Conservation (phyloP, 2,113 vertebrate genomes). For the Chaetops frenatus region DNA sequence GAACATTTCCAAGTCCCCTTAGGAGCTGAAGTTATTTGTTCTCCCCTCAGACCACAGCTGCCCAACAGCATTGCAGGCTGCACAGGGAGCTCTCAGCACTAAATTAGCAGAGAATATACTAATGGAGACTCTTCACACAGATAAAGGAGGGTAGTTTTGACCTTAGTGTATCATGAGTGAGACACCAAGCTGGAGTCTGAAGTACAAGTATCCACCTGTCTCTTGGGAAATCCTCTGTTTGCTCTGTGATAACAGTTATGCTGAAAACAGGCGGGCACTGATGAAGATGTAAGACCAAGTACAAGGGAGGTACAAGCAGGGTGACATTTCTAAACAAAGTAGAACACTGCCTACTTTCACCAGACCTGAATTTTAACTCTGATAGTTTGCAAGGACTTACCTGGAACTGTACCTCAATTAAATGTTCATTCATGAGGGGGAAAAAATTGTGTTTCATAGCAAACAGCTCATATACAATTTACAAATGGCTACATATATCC, state of each 20-base stretch:
- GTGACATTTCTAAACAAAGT: constrained; percentile 36
- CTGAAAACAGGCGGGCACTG: background rate
- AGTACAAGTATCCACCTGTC: constrained; percentile 45
- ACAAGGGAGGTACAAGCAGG: constrained; percentile 6
- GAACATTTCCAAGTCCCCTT: background rate
- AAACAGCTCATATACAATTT: constrained; percentile 9
- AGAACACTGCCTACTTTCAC: constrained; percentile 23
- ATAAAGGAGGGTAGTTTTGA: background rate
- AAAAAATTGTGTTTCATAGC: constrained; percentile 18
- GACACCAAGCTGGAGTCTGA: constrained; percentile 35
- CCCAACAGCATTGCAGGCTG: background rate
- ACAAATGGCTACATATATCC: constrained; percentile 40
- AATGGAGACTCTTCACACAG: background rate
- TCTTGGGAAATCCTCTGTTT: constrained; percentile 64
- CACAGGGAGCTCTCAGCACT: background rate
- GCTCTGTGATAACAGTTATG: constrained; percentile 14
- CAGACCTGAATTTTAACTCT: constrained; percentile 24
- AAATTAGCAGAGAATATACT: background rate
- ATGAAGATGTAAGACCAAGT: background rate
- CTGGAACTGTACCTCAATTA: background rate
- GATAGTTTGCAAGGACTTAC: constrained; percentile 4
- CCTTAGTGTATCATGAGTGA: background rate
- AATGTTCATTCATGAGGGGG: constrained; percentile 27
- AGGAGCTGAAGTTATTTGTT: background rate
- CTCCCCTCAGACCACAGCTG: background rate